Conservation (phyloP, 2,797 vertebrate species). For the Argya squamiceps region DNA sequence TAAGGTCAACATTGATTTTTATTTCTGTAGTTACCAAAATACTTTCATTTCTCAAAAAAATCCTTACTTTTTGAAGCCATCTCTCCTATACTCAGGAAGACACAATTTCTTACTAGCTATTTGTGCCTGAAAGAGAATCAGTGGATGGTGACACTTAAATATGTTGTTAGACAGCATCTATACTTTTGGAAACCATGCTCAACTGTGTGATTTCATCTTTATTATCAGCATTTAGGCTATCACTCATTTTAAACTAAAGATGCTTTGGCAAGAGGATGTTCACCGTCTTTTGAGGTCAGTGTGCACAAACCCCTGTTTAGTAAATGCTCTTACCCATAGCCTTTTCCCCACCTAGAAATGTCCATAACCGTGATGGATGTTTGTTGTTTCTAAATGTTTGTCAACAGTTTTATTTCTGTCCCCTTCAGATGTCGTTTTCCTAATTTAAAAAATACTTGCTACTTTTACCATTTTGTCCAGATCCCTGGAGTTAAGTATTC, state of each 20-base stretch:
- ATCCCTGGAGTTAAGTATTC: background rate
- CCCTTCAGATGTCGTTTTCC: background rate
- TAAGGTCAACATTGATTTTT: background rate
- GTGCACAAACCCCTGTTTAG: background rate
- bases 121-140: background rate
- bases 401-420: background rate
- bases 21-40: background rate
- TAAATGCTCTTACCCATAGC: background rate
- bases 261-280: background rate
- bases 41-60: background rate
- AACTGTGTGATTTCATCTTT: background rate
- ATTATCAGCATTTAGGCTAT: background rate
- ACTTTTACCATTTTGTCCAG: background rate
- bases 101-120: background rate
- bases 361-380: accelerated
- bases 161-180: background rate
- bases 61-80: background rate
- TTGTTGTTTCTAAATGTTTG: background rate
- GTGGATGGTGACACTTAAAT: background rate
- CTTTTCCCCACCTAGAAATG: background rate
- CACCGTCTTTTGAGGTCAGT: background rate
- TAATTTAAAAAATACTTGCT: background rate
- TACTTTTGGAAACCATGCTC: background rate
- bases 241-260: background rate
- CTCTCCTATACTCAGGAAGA: background rate